These are phyloP conservation scores for Polypedilum pembai DNA, from an alignment of 1,140 invertebrate species.

Conservation along the genomic window DNA sequence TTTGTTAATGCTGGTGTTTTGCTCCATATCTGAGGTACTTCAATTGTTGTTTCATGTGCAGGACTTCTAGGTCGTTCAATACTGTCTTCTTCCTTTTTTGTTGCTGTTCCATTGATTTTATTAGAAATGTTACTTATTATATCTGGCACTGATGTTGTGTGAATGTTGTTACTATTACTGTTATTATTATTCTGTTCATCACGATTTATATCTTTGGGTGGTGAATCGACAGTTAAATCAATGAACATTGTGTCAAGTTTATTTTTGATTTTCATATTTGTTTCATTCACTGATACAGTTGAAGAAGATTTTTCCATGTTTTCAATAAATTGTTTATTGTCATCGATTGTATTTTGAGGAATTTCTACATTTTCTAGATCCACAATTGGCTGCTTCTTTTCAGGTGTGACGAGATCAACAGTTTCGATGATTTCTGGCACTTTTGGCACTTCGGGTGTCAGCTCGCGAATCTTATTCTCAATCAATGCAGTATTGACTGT, in stretches of 20 bases:
- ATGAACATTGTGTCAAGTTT: constrained; percentile 37
- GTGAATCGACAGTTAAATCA: constrained; percentile 34
- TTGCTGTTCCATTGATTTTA: not conserved
- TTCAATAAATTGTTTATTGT: constrained; percentile 32
- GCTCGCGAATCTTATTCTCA: constrained; percentile 36
- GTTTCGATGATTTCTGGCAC: constrained; percentile 39
- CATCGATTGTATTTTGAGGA: constrained; percentile 34
- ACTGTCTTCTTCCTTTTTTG: constrained; percentile 40
- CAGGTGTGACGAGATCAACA: constrained; percentile 40
- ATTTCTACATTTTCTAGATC: constrained; percentile 37
- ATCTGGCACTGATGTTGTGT: constrained; percentile 32
- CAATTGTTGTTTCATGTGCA: constrained; percentile 53
- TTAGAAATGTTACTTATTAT: constrained; percentile 30
- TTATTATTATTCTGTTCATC: constrained; percentile 32
- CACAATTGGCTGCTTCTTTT: constrained; percentile 38
- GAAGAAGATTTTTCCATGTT: constrained; percentile 28
- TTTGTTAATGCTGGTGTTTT: constrained; percentile 31
- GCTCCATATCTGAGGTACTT: constrained; percentile 49
- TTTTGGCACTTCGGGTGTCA: constrained; percentile 33
- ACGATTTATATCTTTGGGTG: constrained; percentile 31
- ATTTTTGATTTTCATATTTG: constrained; percentile 19
- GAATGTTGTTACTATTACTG: constrained; percentile 31
- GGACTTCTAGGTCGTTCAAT: constrained; percentile 49
- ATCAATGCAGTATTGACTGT: constrained; percentile 40
- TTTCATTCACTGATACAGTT: not conserved